Conservation (phyloP, 1,140 invertebrate genomes). For the Diprion similis region DNA sequence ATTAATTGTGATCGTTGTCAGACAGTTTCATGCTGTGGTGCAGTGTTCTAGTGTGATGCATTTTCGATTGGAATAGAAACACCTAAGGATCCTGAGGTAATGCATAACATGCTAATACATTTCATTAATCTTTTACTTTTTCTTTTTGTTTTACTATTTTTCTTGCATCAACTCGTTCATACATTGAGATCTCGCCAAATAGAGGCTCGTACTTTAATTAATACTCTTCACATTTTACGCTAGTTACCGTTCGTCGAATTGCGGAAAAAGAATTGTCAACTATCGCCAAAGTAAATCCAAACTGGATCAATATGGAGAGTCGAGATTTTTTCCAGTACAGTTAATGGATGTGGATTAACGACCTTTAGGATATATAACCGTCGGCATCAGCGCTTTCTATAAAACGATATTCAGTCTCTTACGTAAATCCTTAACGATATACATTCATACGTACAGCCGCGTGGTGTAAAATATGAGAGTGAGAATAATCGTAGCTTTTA, state of each 20-base stretch:
- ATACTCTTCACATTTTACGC: not conserved
- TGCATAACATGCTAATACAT: too few species aligned
- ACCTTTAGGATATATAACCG: not conserved
- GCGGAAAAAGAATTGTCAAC: too few species aligned
- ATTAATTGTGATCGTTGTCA: not conserved
- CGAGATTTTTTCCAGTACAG: not conserved
- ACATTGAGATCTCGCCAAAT: too few species aligned
- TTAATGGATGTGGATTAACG: constrained; percentile 2
- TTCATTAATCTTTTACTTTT: too few species aligned
- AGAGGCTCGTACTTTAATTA: not conserved
- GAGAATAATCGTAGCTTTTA: too few species aligned
- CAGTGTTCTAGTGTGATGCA: not conserved
- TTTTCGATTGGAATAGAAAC: not conserved
- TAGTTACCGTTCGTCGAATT: not conserved
- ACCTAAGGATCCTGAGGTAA: not conserved
- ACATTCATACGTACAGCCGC: too few species aligned
- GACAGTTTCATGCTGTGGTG: not conserved
- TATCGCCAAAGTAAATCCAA: too few species aligned
- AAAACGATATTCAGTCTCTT: constrained; percentile 1
- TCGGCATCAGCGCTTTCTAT: not conserved
- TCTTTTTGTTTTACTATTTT: too few species aligned
- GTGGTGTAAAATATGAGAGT: too few species aligned
- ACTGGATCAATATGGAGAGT: not conserved
- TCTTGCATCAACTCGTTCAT: too few species aligned
- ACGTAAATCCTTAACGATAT: not conserved